A percentile compares a stretch with the other conserved stretches of the same genome.
These are phyloP conservation scores for Labroides dimidiatus DNA, from an alignment of 2,797 vertebrate species.

Conservation along the genomic window DNA sequence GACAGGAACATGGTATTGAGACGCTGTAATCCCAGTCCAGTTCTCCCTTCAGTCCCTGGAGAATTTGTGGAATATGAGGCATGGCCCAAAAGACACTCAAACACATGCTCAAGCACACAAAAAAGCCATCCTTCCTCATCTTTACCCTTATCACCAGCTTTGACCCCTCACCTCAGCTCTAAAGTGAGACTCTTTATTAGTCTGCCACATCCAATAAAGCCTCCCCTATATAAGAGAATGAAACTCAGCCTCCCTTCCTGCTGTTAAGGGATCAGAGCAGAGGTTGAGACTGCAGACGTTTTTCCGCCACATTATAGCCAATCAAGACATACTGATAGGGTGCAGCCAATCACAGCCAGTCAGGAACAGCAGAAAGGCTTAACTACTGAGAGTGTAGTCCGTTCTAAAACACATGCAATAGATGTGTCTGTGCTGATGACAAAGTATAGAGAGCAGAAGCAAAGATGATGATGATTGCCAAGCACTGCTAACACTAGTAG, in stretches of 20 bases:
- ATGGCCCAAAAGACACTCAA: slow-evolving; percentile 29
- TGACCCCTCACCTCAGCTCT: slow-evolving; percentile 77
- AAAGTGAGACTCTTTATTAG: slow-evolving; percentile 80
- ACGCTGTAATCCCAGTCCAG: slow-evolving; percentile 65
- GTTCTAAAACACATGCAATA: slow-evolving; percentile 1
- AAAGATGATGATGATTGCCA: too few relatives aligned
- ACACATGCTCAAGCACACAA: neutral
- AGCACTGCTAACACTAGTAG: too few relatives aligned
- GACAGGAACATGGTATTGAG: slow-evolving; percentile 65
- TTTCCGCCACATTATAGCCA: slow-evolving; percentile 37
- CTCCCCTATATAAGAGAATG: slow-evolving; percentile 67
- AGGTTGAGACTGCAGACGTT: slow-evolving; percentile 57
- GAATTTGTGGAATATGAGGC: slow-evolving; percentile 68
- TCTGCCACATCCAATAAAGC: slow-evolving; percentile 82
- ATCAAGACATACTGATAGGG: slow-evolving; percentile 34
- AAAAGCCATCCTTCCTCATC: slow-evolving; percentile 58
- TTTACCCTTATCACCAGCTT: slow-evolving; percentile 66
- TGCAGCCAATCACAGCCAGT: slow-evolving; percentile 18
- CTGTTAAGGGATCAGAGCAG: slow-evolving; percentile 55
- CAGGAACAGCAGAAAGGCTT: slow-evolving; percentile 8
- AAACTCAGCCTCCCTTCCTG: slow-evolving; percentile 48
- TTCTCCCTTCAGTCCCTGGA: slow-evolving; percentile 59
- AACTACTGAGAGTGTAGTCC: slow-evolving; percentile 5
- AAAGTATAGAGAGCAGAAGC: too few relatives aligned
- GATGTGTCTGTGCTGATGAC: too few relatives aligned